phyloP scores from a whole-genome alignment of 2,113 vertebrate genomes.

The Albula glossodonta region DNA sequence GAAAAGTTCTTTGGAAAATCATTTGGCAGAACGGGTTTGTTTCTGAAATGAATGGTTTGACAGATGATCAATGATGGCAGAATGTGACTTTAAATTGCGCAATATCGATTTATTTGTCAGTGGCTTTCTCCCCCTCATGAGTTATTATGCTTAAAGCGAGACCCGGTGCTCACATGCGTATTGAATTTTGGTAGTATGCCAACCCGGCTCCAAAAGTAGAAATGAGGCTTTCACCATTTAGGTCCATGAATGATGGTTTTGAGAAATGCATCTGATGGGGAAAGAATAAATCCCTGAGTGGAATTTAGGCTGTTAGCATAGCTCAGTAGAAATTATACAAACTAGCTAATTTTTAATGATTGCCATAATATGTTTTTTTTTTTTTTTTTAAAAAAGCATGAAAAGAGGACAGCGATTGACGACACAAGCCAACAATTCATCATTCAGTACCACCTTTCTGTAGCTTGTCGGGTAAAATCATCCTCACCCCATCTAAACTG shows the following conservation, averaged over 20 bases:
- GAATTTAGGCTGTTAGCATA: neutral
- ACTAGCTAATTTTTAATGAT: neutral
- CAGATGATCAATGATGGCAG: conserved; percentile 62
- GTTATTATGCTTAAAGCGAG: conserved; percentile 56
- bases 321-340: neutral
- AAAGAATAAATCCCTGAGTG: neutral
- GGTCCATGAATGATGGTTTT: conserved; percentile 49
- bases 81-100: conserved; percentile 64
- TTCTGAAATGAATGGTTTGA: conserved; percentile 61
- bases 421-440: neutral
- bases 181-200: conserved; percentile 54
- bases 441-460: neutral
- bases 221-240: conserved; percentile 55
- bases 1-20: conserved; percentile 63
- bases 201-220: conserved; percentile 56
- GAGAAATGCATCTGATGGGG: neutral
- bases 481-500: neutral
- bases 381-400: too few relatives aligned
- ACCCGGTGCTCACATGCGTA: conserved; percentile 53
- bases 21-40: conserved; percentile 50
- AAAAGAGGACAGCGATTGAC: too few relatives aligned
- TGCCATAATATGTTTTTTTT: neutral
- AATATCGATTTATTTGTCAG: conserved; percentile 62
- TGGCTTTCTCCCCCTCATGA: conserved; percentile 23
- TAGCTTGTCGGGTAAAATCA: neutral